Evolutionary conservation across 2,888 invertebrate species (phyloP).

Genomic region (Perithous albicinctus): DNA sequence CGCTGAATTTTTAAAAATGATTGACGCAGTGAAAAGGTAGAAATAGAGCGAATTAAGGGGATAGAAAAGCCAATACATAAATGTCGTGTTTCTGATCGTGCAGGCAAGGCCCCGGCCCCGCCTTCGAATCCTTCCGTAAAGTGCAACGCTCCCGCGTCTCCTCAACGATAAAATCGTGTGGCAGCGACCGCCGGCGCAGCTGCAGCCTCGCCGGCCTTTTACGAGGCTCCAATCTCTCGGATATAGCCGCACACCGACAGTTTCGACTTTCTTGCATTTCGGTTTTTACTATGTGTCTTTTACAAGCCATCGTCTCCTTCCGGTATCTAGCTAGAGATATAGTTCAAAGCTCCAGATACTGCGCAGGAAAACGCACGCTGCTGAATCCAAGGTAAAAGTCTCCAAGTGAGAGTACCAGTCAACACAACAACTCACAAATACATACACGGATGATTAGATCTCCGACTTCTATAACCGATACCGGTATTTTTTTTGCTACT

Average conservation of each 20-base stretch:
- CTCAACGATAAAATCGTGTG: constrained; percentile 63
- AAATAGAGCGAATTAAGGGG: not conserved
- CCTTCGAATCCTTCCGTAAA: constrained; percentile 73
- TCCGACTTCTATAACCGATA: constrained; percentile 35
- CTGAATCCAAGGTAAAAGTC: constrained; percentile 57
- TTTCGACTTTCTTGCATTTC: constrained; percentile 66
- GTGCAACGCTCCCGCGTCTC: constrained; percentile 71
- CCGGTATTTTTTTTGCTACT: constrained; percentile 14
- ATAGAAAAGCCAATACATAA: not conserved
- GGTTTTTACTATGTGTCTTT: constrained; percentile 61
- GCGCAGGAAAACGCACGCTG: constrained; percentile 1
- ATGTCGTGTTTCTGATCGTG: constrained; percentile 27
- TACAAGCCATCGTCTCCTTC: constrained; percentile 59
- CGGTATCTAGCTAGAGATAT: constrained; percentile 41
- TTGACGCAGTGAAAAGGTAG: not conserved
- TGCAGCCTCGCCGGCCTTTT: constrained; percentile 56
- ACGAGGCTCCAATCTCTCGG: constrained; percentile 46
- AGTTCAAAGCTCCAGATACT: not conserved
- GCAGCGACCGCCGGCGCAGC: constrained; percentile 20
- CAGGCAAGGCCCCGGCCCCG: constrained; percentile 61
- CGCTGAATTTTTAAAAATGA: too few species aligned
- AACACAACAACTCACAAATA: constrained; percentile 2
- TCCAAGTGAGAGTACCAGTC: constrained; percentile 57
- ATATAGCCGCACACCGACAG: constrained; percentile 34
- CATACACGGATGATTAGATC: constrained; percentile 59